These are phyloP conservation scores for Drosophila melanogaster DNA, from an alignment of 1,140 invertebrate genomes.

Conservation along the genomic window Release_6_plus_ISO1_MT NT_033779.5:4248001-4248500, in stretches of 20 bases:
- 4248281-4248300: constrained; percentile 32
- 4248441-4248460: background rate
- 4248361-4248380: constrained; percentile 24
- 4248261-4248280: constrained; percentile 54
- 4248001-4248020: constrained; percentile 74
- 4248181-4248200: constrained; percentile 18
- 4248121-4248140: constrained; percentile 64
- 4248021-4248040: constrained; percentile 18
- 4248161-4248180: constrained; percentile 51
- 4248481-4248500: no score
- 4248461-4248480: no score
- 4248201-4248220: constrained; percentile 34
- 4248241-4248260: constrained; percentile 77
- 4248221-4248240: constrained; percentile 76
- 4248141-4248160: constrained; percentile 50
- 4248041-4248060: background rate
- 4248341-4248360: background rate
- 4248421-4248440: constrained; percentile 21
- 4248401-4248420: constrained; percentile 22
- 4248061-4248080: background rate
- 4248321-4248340: background rate
- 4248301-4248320: constrained; percentile 6
- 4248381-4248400: constrained; percentile 1
- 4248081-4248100: constrained; percentile 52
- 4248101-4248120: constrained; percentile 60